Evolutionary conservation across 2,113 vertebrate species (phyloP).

Genomic region (Aphyosemion australe): DNA sequence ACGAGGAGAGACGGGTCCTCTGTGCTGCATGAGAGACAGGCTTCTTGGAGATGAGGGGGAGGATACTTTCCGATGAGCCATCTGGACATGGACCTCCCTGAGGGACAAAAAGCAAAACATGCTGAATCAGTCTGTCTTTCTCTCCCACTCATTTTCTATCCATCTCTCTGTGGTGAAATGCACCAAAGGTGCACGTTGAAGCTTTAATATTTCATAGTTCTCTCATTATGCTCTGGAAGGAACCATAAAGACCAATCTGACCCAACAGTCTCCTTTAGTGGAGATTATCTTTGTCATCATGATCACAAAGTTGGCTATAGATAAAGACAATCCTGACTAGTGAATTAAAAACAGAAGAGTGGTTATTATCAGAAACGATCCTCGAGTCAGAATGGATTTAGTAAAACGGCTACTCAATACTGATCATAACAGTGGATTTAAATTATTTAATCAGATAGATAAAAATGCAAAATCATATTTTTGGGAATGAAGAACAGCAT

Average conservation of each 20-base stretch:
- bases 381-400: too few relatives aligned
- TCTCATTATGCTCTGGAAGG: not conserved
- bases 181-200: not conserved
- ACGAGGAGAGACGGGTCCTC: slow-evolving; percentile 37
- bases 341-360: too few relatives aligned
- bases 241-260: not conserved
- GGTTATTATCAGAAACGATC: too few relatives aligned
- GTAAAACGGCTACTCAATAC: too few relatives aligned
- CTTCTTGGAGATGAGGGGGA: slow-evolving; percentile 44
- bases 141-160: not conserved
- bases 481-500: too few relatives aligned
- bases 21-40: slow-evolving; percentile 50
- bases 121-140: slow-evolving; percentile 45
- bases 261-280: not conserved
- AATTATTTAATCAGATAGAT: too few relatives aligned
- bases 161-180: slow-evolving; percentile 13
- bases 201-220: not conserved
- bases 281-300: not conserved
- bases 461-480: too few relatives aligned
- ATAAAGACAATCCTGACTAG: too few relatives aligned
- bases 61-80: slow-evolving; percentile 66
- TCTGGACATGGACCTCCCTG: slow-evolving; percentile 69
- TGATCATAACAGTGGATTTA: too few relatives aligned
- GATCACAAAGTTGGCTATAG: too few relatives aligned
- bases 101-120: slow-evolving; percentile 57